Evolutionary conservation across 2,113 vertebrate species (phyloP), one percentile per base, ranked within the genome.

Genomic region (Leiothrix lutea): DNA sequence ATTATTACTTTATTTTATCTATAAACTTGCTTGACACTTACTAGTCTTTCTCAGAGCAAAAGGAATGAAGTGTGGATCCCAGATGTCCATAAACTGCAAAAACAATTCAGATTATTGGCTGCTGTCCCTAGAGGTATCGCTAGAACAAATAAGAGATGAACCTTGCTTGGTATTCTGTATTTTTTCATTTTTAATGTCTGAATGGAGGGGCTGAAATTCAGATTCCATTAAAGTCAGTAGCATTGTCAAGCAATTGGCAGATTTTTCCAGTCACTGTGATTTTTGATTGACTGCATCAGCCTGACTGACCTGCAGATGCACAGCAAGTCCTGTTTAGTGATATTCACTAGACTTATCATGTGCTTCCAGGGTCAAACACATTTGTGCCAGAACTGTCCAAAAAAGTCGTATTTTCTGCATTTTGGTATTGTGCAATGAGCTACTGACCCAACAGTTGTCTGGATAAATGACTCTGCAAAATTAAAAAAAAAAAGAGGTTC

Each of bases 261-360:
- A 56, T 78, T 87, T 15, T 8, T 47, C 15, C 7, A 28, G 9
- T 60, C 20, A 42, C 12, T 65, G 28, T 50, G 45, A 31, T 56
- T 86, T 83, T 75, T n/a, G 26, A 61, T 57, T 3, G 6, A 24
- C 21, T 65, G 2, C 12, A 40, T 44, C 14, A 9, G 8, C 5
- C 16, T 57, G 19, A 14, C 10, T 48, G 36, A 53, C 29, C 22
- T 66, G 28, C 16, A 73, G 14, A n/a, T 9, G 11, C 3, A 29
- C 8, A 33, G 9, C 4, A 54, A 75, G 10, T 23, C 18, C 26
- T 23, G 15, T 23, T 40, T 40, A 47, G 21, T 14, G 45, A 45
- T 0, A 1, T 28, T 8, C 12, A 29, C 5, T 10, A 91, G 44
- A 25, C 7, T 33, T 25, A 26, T 4, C 3, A n/a, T 12, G 24